Base-by-base conservation (phyloP, 2,113 vertebrate genomes). In the Scartelaos histophorus region DNA sequence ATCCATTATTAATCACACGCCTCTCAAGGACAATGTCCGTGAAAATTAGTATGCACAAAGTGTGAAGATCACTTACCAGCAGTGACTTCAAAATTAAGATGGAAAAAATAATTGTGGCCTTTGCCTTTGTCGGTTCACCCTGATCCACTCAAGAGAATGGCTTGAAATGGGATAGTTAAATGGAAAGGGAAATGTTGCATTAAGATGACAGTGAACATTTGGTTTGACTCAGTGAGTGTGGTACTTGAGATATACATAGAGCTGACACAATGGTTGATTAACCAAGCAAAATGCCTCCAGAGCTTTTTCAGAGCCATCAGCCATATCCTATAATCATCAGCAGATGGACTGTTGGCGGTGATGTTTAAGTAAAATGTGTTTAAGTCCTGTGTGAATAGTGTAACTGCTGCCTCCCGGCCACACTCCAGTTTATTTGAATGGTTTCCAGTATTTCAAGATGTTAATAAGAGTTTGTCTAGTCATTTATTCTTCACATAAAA, bases 1-100 rank as follows among this genome's bases (percentile, higher is more conserved):
- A 89, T 92, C 81, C 83, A 91, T 90, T 92, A 90, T 92, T 90
- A 91, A 90, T 88, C 76, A 69, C 80, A 83, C 21, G 56, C 58
- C 75, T 85, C 80, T 91, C 85, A 90, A 91, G 88, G 87, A 90
- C 77, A 67, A 77, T 72, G 67, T 84, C 81, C 79, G 75, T 73
- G 74, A 79, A 83, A 90, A 91, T 91, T 91, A 85, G 83, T 81
- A 92, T 91, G 87, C 89, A 81, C 82, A 71, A 65, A 72, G 78
- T 5, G 62, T 56, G 54, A 78, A 87, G 76, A 82, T 89, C 79
- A 74, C 82, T 90, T 86, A 86, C 87, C 75, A 83, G 83, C 88
- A 85, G 69, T 65, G 84, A 80, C 75, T 89, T 78, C 56, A 82
- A 62, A 85, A 85, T 84, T 72, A 82, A 83, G 22, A 58, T 25